These are phyloP conservation scores for Brachylomia viminalis DNA, from an alignment of 2,888 invertebrate genomes.

Conservation along the genomic window DNA sequence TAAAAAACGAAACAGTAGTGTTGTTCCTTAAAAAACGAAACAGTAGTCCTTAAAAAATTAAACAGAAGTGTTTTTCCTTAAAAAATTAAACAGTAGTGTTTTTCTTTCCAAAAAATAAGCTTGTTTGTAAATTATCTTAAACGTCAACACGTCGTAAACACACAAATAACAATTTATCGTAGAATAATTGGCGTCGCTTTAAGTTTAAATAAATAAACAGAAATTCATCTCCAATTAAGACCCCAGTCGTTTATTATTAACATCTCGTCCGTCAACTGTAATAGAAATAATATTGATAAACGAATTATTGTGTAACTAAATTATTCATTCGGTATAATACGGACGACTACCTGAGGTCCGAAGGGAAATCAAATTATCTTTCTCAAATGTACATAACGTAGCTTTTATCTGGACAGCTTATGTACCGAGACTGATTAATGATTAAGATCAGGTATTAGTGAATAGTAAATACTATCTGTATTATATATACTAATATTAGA, in stretches of 20 bases:
- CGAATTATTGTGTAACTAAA: constrained; percentile 56
- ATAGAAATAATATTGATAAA: constrained; percentile 62
- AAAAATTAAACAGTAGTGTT: not conserved
- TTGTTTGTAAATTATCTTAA: not conserved
- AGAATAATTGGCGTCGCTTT: not conserved
- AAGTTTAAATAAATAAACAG: constrained; percentile 28
- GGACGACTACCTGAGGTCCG: constrained; percentile 45
- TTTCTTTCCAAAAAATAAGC: not conserved
- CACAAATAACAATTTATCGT: not conserved
- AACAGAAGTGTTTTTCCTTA: not conserved
- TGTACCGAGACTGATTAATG: constrained; percentile 51
- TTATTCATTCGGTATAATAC: constrained; percentile 52
- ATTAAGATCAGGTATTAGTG: constrained; percentile 38
- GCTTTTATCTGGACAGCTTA: constrained; percentile 68
- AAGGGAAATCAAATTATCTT: constrained; percentile 68
- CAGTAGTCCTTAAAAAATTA: not conserved
- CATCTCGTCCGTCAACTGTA: constrained; percentile 26
- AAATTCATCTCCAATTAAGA: not conserved
- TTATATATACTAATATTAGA: too few species aligned
- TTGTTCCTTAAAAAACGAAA: not conserved
- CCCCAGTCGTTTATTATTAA: constrained; percentile 46
- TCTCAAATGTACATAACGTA: constrained; percentile 67
- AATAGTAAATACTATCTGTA: constrained; percentile 23
- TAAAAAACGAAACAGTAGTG: not conserved
- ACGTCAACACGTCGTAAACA: too few species aligned